Evolutionary conservation across 2,113 vertebrate species (phyloP), one percentile per base, ranked within the genome.

Genomic region (Penelope pileata): DNA sequence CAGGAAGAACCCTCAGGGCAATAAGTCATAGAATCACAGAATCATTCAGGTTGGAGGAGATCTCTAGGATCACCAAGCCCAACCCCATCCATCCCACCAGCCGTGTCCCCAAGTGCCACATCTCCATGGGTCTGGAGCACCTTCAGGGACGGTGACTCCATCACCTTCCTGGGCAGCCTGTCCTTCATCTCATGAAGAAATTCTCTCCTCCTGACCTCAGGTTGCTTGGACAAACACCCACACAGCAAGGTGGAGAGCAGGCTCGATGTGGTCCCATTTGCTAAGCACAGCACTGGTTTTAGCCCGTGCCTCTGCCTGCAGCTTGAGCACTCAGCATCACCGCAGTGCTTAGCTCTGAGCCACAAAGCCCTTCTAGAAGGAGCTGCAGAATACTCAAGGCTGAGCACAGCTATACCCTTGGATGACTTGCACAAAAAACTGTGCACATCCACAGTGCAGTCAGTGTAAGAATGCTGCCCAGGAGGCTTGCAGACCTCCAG

Each of bases 1-100:
- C 1, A 32, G 30, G 13, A 74, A 59, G 58, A 13, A 15, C 6
- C 1, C 30, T 26, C 1, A 0, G 36, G 5, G 27, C 7, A 56
- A 24, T 0, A 24, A 21, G 14, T 56, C 53, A 56, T 19, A 32
- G 53, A 32, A 19, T 32, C 53, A 7, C 53, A 56, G 16, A 54
- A 30, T 29, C 53, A 54, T 30, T 54, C 53, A 10, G 53, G 53
- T 32, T 32, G 30, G 53, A 56, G 53, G 32, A 32, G 53, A 32
- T 30, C 5, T 56, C 53, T 7, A 19, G 53, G 30, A 56, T 32
- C 53, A 29, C 30, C 17, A 12, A 32, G 30, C 53, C 53, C 53
- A 56, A 56, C 32, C 53, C 53, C 53, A 56, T 29, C 30, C 53
- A 32, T 54, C 53, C 53, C 53, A 18, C 53, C 53, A 32, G 32